Conservation (phyloP, 2,888 invertebrate genomes). For the Ectemnius cavifrons region DNA sequence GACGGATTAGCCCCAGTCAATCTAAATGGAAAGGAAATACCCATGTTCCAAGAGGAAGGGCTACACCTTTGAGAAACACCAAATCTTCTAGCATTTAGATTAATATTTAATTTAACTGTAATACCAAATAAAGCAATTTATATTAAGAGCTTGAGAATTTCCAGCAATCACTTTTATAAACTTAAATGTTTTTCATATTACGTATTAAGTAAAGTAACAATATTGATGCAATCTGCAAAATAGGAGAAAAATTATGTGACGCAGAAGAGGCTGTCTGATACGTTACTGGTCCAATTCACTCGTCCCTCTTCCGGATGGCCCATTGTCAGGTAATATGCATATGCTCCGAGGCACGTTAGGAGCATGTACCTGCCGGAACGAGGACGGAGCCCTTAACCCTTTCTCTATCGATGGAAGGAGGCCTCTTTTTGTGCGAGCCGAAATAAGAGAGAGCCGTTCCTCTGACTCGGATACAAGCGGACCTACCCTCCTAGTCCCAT, state of each 20-base stretch:
- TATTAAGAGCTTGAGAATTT: too few species aligned
- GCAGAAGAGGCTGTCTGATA: not conserved
- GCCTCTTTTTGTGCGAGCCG: conserved; percentile 56
- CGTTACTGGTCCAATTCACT: conserved; percentile 46
- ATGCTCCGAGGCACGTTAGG: conserved; percentile 63
- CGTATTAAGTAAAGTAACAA: too few species aligned
- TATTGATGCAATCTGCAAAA: too few species aligned
- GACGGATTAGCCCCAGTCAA: too few species aligned
- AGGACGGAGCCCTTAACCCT: conserved; percentile 67
- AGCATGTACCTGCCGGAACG: conserved; percentile 65
- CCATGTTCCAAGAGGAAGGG: too few species aligned
- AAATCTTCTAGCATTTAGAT: too few species aligned
- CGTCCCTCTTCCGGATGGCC: conserved; percentile 55
- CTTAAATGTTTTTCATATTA: too few species aligned
- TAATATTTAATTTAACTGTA: too few species aligned
- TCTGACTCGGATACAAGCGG: conserved; percentile 60
- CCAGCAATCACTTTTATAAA: too few species aligned
- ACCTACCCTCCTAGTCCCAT: conserved; percentile 64
- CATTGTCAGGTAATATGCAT: conserved; percentile 71
- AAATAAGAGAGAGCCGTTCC: conserved; percentile 51
- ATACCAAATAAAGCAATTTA: too few species aligned
- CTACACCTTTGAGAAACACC: too few species aligned
- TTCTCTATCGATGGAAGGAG: conserved; percentile 54
- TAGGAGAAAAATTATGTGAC: not conserved
- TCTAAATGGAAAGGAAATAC: too few species aligned